Evolutionary conservation across 2,113 vertebrate species (phyloP).

Genomic region (Condylura cristata): DNA sequence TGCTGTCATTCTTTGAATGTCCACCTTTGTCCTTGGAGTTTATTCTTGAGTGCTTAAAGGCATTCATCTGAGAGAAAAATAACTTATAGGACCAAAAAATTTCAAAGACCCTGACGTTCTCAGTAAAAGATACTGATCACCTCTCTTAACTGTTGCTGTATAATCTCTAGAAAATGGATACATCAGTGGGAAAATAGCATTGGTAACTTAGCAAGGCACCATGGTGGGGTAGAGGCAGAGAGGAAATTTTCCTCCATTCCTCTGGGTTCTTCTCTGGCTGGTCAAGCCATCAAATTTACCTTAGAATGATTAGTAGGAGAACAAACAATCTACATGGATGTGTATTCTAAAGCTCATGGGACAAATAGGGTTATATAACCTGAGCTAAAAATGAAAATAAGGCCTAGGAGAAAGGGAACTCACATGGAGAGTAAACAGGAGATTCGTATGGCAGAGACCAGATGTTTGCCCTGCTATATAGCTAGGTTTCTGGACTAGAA

Average conservation of each 20-base stretch:
- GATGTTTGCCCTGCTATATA: neutral
- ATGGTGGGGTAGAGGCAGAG: neutral
- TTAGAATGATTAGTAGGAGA: neutral
- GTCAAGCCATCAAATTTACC: neutral
- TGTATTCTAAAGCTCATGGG: neutral
- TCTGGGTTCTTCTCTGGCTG: neutral
- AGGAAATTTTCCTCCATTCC: neutral
- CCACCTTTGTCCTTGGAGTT: constrained; percentile 19
- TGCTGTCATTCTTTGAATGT: neutral
- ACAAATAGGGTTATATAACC: neutral
- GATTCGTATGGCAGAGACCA: neutral
- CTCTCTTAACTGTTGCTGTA: neutral
- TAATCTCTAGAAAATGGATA: constrained; percentile 15
- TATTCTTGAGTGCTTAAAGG: neutral
- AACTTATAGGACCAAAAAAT: constrained; percentile 8
- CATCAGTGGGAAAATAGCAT: neutral
- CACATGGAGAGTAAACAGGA: neutral
- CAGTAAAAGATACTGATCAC: neutral
- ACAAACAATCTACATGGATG: neutral
- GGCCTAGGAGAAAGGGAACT: neutral
- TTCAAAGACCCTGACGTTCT: neutral
- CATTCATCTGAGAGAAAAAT: constrained; percentile 31
- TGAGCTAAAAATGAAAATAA: neutral
- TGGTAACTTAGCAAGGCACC: neutral
- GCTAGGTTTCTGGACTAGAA: neutral